A percentile compares a stretch with the other conserved stretches of the same genome.
phyloP scores from a whole-genome alignment of 2,888 invertebrate species.

The Nemotelus pantherinus region DNA sequence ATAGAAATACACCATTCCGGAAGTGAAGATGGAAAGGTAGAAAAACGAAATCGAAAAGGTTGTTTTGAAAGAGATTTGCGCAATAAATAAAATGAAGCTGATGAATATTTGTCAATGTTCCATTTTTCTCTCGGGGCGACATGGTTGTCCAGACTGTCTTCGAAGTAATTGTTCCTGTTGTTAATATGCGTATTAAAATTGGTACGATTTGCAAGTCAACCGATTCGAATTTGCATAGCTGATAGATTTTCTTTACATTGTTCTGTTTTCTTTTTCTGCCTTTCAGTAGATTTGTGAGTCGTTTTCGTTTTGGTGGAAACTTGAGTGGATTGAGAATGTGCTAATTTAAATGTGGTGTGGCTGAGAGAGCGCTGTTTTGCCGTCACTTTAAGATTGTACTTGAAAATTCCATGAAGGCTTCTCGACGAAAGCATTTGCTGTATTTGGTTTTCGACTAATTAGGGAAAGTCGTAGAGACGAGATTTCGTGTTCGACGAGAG shows the following conservation, averaged over 20 bases:
- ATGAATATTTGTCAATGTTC: constrained; percentile 3
- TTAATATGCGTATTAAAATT: constrained; percentile 21
- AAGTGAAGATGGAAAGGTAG: not conserved
- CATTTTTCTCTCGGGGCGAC: not conserved
- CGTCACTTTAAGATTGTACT: too few relatives aligned
- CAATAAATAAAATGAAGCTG: not conserved
- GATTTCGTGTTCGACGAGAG: too few relatives aligned
- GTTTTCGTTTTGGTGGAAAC: too few relatives aligned
- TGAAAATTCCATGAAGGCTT: too few relatives aligned
- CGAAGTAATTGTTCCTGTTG: not conserved
- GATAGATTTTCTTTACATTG: constrained; percentile 9
- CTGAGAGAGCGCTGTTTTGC: too few relatives aligned
- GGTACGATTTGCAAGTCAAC: constrained; percentile 28
- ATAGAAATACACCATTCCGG: not conserved
- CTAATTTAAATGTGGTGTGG: too few relatives aligned
- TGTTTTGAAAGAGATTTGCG: too few relatives aligned
- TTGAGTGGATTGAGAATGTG: too few relatives aligned
- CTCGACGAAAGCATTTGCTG: too few relatives aligned
- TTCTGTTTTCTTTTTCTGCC: not conserved
- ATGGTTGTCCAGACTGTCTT: not conserved
- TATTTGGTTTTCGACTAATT: too few relatives aligned
- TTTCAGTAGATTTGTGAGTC: too few relatives aligned
- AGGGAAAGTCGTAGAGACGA: too few relatives aligned
- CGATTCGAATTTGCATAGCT: constrained; percentile 28
- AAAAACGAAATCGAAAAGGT: not conserved